Conservation (phyloP, 1,140 invertebrate genomes). For the Euborellia annulipes region DNA sequence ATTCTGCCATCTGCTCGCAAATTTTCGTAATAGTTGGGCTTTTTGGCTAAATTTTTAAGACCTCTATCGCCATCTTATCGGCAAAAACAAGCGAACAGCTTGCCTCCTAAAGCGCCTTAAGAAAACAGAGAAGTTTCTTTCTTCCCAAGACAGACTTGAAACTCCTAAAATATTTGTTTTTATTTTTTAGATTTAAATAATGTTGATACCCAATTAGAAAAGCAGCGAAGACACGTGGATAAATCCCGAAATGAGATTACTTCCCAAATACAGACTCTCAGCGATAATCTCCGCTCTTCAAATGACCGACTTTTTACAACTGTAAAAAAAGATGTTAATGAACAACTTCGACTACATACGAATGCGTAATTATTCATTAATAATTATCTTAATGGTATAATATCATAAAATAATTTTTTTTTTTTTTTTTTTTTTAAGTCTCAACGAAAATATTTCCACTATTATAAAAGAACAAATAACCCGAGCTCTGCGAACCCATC, state of each 20-base stretch:
- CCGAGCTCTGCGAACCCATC: conserved; percentile 40
- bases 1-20: too few species aligned
- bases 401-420: too few species aligned
- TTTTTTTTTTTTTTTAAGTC: conserved; percentile 18
- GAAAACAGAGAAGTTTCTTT: too few species aligned
- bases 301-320: conserved; percentile 19
- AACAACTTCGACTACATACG: conserved; percentile 20
- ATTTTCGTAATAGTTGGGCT: too few species aligned
- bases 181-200: conserved; percentile 29
- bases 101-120: too few species aligned
- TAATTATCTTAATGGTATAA: background rate
- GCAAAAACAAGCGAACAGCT: too few species aligned
- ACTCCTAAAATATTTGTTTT: conserved; percentile 6
- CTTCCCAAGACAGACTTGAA: too few species aligned
- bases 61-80: too few species aligned
- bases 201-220: conserved; percentile 29
- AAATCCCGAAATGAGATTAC: conserved; percentile 4
- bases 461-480: conserved; percentile 35
- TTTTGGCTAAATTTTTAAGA: too few species aligned
- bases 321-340: conserved; percentile 21
- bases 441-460: conserved; percentile 23
- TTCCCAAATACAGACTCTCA: conserved; percentile 7
- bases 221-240: conserved; percentile 11
- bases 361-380: conserved; percentile 18
- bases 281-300: background rate